A percentile compares a stretch with the other conserved stretches of the same genome.
phyloP scores from a whole-genome alignment of 2,113 vertebrate genomes.

The Oncorhynchus gorbuscha region DNA sequence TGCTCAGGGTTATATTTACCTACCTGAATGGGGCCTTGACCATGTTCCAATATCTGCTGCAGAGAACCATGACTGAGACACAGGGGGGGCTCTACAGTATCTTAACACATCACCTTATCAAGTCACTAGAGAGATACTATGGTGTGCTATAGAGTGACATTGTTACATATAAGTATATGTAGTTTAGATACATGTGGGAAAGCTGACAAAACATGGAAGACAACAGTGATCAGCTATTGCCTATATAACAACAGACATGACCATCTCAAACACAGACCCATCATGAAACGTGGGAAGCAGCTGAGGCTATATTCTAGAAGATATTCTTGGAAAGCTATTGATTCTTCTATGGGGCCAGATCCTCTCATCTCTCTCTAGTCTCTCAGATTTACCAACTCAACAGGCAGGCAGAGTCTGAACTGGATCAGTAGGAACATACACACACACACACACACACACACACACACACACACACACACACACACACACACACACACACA shows the following conservation, averaged over 20 bases:
- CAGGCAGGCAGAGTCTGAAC: background rate
- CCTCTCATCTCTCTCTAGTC: constrained; percentile 5
- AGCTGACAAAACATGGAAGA: too few species aligned
- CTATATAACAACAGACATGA: background rate
- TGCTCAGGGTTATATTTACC: background rate
- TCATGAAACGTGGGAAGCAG: background rate
- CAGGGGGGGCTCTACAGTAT: background rate
- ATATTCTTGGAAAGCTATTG: background rate
- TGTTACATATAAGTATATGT: too few species aligned
- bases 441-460: background rate
- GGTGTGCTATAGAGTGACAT: too few species aligned
- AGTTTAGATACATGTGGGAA: too few species aligned
- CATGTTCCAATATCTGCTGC: background rate
- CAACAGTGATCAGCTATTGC: background rate
- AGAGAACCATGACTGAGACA: background rate
- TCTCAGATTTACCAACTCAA: constrained; percentile 9
- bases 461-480: background rate
- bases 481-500: background rate
- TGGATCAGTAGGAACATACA: background rate
- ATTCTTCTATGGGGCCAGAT: background rate
- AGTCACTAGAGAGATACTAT: too few species aligned
- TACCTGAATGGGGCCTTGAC: background rate
- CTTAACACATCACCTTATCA: background rate
- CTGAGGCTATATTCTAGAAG: background rate
- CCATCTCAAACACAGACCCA: background rate